Percentiles rank a stretch among this genome's conserved stretches.
These are phyloP conservation scores for Deladenus siricidicola DNA, from an alignment of 2,888 invertebrate species.

Conservation along the genomic window DNA sequence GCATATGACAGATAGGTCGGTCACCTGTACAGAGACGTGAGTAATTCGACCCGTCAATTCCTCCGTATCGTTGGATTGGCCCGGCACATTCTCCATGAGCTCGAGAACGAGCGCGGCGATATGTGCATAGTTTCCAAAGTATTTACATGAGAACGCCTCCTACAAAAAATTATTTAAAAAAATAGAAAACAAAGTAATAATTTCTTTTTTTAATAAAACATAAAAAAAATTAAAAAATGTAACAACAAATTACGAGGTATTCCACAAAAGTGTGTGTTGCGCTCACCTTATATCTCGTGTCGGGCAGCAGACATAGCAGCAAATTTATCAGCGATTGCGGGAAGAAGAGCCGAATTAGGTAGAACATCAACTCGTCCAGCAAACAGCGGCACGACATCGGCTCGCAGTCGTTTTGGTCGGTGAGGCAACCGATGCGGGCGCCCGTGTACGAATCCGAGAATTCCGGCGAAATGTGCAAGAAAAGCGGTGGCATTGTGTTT, in stretches of 20 bases:
- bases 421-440: background rate
- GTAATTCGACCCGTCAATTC: constrained; percentile 4
- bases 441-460: background rate
- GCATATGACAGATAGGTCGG: too few relatives aligned
- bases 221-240: background rate
- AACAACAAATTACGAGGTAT: background rate
- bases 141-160: constrained; percentile 12
- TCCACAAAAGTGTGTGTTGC: background rate
- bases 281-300: constrained; percentile 33
- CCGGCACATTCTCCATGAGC: constrained; percentile 8
- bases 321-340: constrained; percentile 44
- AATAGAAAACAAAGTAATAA: background rate
- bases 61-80: constrained; percentile 5
- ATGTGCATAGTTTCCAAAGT: constrained; percentile 17
- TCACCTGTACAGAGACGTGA: constrained; percentile 40
- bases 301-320: constrained; percentile 32
- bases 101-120: constrained; percentile 16
- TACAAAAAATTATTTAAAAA: background rate
- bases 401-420: background rate
- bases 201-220: background rate
- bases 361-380: constrained; percentile 45
- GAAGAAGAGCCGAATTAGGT: constrained; percentile 36
- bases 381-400: constrained; percentile 14
- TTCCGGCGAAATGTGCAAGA: background rate
- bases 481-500: background rate